Conservation (phyloP, 2,113 vertebrate species). For the Trochalopteron elliotii region DNA sequence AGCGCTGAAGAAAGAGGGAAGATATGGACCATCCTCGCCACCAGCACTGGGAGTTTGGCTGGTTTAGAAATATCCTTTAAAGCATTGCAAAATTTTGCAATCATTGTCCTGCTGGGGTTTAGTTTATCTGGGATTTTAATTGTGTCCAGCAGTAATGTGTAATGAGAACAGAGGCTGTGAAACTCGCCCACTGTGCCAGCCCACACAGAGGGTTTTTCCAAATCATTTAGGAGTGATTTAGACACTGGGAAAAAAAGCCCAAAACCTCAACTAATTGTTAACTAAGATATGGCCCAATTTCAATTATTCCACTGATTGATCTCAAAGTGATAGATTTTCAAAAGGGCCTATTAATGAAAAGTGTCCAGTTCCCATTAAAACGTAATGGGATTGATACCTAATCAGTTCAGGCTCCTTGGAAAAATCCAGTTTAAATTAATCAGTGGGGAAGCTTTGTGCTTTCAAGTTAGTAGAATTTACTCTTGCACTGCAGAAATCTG, state of each 20-base stretch:
- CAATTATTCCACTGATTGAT: constrained; percentile 13
- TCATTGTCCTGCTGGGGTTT: background rate
- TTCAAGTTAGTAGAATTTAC: background rate
- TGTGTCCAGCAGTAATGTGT: background rate
- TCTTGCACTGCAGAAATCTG: background rate
- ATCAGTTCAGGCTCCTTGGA: background rate
- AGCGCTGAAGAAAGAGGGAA: background rate
- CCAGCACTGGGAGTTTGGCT: background rate
- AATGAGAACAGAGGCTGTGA: background rate
- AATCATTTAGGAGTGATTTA: constrained; percentile 13
- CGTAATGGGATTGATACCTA: constrained; percentile 22
- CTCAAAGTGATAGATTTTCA: constrained; percentile 21
- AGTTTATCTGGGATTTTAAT: background rate
- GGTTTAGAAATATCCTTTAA: background rate
- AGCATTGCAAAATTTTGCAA: background rate
- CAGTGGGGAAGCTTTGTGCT: background rate
- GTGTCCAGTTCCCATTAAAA: background rate
- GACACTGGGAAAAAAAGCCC: background rate
- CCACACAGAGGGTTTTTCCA: background rate
- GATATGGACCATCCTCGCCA: background rate
- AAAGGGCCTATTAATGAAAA: background rate
- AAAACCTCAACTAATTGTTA: background rate
- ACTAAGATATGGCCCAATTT: background rate
- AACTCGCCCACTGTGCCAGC: background rate
- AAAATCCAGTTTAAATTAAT: constrained; percentile 35